Base-by-base conservation (phyloP, 2,888 invertebrate species). In the Philereme vetulata region DNA sequence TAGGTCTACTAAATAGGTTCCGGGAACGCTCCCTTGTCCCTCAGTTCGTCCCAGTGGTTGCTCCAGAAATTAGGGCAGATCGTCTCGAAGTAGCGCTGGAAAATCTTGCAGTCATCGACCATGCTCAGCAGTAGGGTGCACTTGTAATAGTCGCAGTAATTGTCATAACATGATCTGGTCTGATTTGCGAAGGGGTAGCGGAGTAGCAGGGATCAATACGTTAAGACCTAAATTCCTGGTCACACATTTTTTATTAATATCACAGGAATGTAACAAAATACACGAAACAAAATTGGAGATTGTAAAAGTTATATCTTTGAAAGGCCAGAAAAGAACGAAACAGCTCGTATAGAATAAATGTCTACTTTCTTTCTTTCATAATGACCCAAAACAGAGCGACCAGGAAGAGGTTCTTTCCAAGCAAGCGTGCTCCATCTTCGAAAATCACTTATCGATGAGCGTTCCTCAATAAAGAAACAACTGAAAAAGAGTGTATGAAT, bases 21-120 rank as follows among this genome's bases (percentile, higher is more conserved):
- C 0, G 92, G 91, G 64, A 92, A 92, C 0, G 87, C 86, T 11
- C 88, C 86, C 57, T 86, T 90, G 10, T 73, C 82, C 1, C 91
- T 68, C n/a, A 85, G 76, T 0, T 87, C 90, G 65, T 92, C 84
- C 88, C 90, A 92, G 51, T 89, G 86, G 36, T 78, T 71, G 53
- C 89, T 88, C 92, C 92, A 92, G 60, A 72, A 73, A 70, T 90
- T 90, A 6, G 92, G 92, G 70, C 92, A 92, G 59, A 92, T 82
- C 1, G 92, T 91, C 71, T 91, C 85, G 69, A 86, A 92, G 76
- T 91, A 91, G 3, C 86, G 78, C 71, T 91, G 90, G 83, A 92
- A 91, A 61, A 92, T 84, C 69, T 80, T 84, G 76, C 92, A 92
- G 68, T 90, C 90, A 57, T 86, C 86, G n/a, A 77, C 83, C 4